A percentile compares a stretch with the other conserved stretches of the same genome.
phyloP scores from a whole-genome alignment of 2,797 vertebrate genomes.

The Spea hammondii region DNA sequence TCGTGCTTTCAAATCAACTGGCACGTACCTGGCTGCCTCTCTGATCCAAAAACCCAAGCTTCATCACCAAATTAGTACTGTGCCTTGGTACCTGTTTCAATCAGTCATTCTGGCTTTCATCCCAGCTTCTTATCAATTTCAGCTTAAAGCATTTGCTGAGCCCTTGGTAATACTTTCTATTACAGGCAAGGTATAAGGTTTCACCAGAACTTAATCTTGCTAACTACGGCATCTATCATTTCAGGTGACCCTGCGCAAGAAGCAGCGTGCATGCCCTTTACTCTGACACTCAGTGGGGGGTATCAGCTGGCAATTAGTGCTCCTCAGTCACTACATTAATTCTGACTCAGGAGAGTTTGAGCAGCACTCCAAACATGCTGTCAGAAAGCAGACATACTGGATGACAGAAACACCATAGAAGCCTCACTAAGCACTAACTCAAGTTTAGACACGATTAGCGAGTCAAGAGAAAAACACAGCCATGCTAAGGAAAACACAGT shows the following conservation, averaged over 20 bases:
- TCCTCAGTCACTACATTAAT: constrained; percentile 55
- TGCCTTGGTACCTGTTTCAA: constrained; percentile 57
- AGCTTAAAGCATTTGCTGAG: constrained; percentile 65
- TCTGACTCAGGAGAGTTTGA: constrained; percentile 53
- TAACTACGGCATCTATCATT: constrained; percentile 66
- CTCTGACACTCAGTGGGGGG: constrained; percentile 56
- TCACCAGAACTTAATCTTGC: constrained; percentile 67
- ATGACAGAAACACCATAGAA: constrained; percentile 47
- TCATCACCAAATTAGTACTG: constrained; percentile 60
- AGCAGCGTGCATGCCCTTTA: constrained; percentile 56
- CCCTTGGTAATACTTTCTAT: constrained; percentile 64
- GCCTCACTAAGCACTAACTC: constrained; percentile 45
- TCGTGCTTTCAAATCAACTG: neutral
- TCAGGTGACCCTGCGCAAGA: constrained; percentile 71
- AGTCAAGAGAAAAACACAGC: constrained; percentile 48
- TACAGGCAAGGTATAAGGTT: constrained; percentile 63
- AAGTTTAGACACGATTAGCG: constrained; percentile 58
- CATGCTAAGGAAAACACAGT: constrained; percentile 64
- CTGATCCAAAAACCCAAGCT: neutral
- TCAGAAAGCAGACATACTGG: constrained; percentile 57
- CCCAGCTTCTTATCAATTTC: constrained; percentile 65
- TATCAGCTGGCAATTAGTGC: constrained; percentile 61
- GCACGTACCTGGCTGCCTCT: neutral
- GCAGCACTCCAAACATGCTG: constrained; percentile 49
- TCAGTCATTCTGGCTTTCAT: constrained; percentile 66